Conservation (phyloP, 2,113 vertebrate genomes). For the Limnothrissa miodon region DNA sequence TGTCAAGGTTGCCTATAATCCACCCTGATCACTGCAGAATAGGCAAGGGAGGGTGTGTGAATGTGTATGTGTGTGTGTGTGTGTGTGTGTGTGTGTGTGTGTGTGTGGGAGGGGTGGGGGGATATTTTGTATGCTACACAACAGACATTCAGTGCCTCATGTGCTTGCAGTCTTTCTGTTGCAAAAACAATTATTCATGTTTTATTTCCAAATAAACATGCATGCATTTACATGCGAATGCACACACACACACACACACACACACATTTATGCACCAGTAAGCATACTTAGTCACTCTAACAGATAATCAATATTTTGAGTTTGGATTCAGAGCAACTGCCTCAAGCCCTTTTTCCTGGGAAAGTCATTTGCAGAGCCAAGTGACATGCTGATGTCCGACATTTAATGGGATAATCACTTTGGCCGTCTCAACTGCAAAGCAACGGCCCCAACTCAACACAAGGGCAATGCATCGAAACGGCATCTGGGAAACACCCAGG, state of each 20-base stretch:
- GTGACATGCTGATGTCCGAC: not conserved
- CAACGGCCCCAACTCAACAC: not conserved
- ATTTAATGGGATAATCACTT: not conserved
- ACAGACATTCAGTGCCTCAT: not conserved
- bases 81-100: not conserved
- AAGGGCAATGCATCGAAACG: not conserved
- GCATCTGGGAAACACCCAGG: not conserved
- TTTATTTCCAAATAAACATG: not conserved
- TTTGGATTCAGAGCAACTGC: conserved; percentile 2
- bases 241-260: conserved; percentile 15
- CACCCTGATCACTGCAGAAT: conserved; percentile 16
- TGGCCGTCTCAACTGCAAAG: not conserved
- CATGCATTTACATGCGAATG: not conserved
- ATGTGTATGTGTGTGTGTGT: not conserved
- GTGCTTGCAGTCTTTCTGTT: not conserved
- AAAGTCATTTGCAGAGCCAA: not conserved
- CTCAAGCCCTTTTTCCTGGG: not conserved
- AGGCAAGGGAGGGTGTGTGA: conserved; percentile 1
- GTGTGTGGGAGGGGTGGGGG: too few species aligned
- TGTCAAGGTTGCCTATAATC: conserved; percentile 34
- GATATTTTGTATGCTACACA: conserved; percentile 20
- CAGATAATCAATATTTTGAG: conserved; percentile 14
- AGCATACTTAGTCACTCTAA: conserved; percentile 6
- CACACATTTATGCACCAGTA: conserved; percentile 11
- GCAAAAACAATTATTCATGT: not conserved